Conservation (phyloP, 2,888 invertebrate genomes). For the Aplocera efformata region DNA sequence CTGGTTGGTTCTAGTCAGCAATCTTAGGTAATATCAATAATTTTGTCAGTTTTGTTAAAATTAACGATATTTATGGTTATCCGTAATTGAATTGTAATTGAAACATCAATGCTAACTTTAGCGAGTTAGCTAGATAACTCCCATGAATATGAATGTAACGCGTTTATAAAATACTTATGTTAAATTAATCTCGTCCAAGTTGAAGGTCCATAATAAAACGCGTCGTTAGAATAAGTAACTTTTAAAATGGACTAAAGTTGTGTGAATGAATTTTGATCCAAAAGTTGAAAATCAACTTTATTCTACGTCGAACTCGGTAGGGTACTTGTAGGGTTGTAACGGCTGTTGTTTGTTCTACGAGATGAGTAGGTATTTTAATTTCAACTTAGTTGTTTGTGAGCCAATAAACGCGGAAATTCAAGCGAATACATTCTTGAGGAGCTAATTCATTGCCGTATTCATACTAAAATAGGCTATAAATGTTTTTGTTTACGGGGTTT, state of each 20-base stretch:
- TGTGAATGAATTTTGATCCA: slow-evolving; percentile 28
- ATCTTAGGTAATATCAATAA: too few relatives aligned
- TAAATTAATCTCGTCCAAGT: too few relatives aligned
- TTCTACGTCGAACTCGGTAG: slow-evolving; percentile 19
- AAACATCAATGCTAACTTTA: too few relatives aligned
- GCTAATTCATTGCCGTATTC: not conserved
- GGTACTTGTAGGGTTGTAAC: slow-evolving; percentile 22
- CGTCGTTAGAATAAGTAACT: slow-evolving; percentile 22
- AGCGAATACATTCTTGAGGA: not conserved
- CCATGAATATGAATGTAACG: too few relatives aligned
- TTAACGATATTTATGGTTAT: too few relatives aligned
- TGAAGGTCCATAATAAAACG: slow-evolving; percentile 20
- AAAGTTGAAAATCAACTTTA: slow-evolving; percentile 29
- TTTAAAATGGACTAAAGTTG: slow-evolving; percentile 25
- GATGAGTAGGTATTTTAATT: slow-evolving; percentile 25
- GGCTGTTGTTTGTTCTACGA: slow-evolving; percentile 26
- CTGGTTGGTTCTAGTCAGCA: too few relatives aligned
- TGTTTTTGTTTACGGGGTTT: not conserved
- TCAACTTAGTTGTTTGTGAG: slow-evolving; percentile 18
- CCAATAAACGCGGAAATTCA: slow-evolving; percentile 12
- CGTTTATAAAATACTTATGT: too few relatives aligned
- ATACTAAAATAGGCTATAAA: not conserved
- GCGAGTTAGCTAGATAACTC: too few relatives aligned
- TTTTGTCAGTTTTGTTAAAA: too few relatives aligned
- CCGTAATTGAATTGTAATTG: too few relatives aligned